Conservation (phyloP, 2,797 vertebrate species). For the Lemur catta region DNA sequence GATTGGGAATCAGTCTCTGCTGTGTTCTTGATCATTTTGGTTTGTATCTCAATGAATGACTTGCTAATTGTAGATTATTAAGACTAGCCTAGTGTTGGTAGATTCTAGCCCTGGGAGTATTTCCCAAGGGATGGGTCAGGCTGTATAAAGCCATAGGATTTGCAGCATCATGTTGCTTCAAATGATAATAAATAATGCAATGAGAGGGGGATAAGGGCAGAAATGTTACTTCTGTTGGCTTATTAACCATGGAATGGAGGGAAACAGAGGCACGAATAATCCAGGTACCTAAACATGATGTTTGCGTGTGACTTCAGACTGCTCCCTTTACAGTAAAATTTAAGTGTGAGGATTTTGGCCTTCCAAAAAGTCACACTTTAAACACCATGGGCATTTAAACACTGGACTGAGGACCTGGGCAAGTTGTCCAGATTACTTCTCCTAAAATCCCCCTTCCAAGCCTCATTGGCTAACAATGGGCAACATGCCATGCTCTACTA, state of each 20-base stretch:
- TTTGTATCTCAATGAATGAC: background rate
- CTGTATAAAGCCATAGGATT: background rate
- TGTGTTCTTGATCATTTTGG: background rate
- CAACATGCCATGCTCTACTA: background rate
- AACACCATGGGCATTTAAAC: background rate
- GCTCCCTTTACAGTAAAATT: background rate
- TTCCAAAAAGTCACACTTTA: background rate
- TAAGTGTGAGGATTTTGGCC: background rate
- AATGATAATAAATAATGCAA: conserved; percentile 2
- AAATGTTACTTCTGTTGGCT: background rate
- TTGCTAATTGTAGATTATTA: background rate
- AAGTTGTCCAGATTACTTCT: background rate
- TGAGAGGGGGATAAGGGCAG: background rate
- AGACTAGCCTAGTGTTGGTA: background rate
- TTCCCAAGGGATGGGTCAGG: background rate
- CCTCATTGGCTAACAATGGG: background rate
- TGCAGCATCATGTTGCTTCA: background rate
- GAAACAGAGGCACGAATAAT: background rate
- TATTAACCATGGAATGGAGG: background rate
- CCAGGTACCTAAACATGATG: background rate
- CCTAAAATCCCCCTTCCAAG: background rate
- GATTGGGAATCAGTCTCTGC: background rate
- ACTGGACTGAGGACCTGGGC: background rate
- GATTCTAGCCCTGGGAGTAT: background rate
- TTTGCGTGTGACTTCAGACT: background rate